phyloP scores from a whole-genome alignment of 2,888 invertebrate genomes.

The Rhagophthalmus giganteus region DNA sequence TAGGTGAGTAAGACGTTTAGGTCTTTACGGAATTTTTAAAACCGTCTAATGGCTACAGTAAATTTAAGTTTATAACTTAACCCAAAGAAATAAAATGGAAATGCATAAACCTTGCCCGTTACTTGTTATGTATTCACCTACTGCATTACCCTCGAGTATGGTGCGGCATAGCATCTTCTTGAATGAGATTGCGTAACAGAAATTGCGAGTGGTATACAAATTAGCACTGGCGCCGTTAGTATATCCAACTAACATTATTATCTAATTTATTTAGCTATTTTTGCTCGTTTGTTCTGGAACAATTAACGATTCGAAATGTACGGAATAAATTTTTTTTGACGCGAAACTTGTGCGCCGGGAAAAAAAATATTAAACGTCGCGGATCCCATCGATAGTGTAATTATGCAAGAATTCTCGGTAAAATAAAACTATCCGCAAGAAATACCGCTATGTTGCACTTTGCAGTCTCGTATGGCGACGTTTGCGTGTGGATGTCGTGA shows the following conservation, averaged over 20 bases:
- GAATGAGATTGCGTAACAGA: slow-evolving; percentile 31
- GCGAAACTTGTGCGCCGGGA: slow-evolving; percentile 3
- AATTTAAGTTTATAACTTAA: slow-evolving; percentile 32
- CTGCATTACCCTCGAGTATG: slow-evolving; percentile 33
- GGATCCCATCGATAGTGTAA: no score
- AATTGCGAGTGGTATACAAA: no score
- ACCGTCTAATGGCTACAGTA: slow-evolving; percentile 16
- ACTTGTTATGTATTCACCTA: slow-evolving; percentile 38
- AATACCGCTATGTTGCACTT: slow-evolving; percentile 28
- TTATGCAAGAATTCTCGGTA: slow-evolving; percentile 25
- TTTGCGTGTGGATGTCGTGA: slow-evolving; percentile 6
- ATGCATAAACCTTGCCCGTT: slow-evolving; percentile 33
- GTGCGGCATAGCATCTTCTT: slow-evolving; percentile 33
- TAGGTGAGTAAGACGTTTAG: slow-evolving; percentile 6
- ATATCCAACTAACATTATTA: no score
- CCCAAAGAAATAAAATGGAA: slow-evolving; percentile 26
- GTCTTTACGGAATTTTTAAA: slow-evolving; percentile 6
- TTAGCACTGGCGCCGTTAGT: no score
- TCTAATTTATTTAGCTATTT: no score
- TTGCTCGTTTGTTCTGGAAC: no score
- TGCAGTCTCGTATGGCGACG: slow-evolving; percentile 12
- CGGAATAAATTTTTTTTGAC: neutral
- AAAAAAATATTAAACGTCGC: no score
- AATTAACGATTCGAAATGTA: no score
- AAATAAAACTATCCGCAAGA: slow-evolving; percentile 15